Evolutionary conservation across 2,888 invertebrate genomes (phyloP).

Genomic region (Eupithecia subumbrata): DNA sequence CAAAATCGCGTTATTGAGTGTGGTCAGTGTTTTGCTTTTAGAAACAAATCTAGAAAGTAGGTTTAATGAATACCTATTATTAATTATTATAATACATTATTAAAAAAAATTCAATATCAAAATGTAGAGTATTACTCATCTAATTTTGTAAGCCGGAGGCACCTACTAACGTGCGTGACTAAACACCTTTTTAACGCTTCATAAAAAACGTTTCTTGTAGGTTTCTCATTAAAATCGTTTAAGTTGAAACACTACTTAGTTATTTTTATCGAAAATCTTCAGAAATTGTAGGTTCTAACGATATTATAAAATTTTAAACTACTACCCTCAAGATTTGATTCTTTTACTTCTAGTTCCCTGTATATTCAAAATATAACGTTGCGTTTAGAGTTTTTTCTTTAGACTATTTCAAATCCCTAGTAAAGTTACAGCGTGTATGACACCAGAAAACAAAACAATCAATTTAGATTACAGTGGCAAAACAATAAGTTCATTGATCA

Average conservation of each 20-base stretch:
- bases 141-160: not conserved
- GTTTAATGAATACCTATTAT: not conserved
- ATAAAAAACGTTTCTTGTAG: not conserved
- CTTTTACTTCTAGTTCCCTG: not conserved
- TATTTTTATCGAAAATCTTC: not conserved
- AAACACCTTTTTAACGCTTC: not conserved
- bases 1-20: slow-evolving; percentile 57
- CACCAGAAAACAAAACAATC: not conserved
- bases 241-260: not conserved
- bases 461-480: not conserved
- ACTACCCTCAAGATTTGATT: not conserved
- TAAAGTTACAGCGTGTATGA: not conserved
- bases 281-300: not conserved
- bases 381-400: not conserved
- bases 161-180: slow-evolving; percentile 1
- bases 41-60: not conserved
- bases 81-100: not conserved
- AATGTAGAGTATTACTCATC: not conserved
- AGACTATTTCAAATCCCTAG: not conserved
- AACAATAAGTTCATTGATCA: not conserved
- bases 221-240: not conserved
- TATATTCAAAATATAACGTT: not conserved
- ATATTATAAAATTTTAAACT: not conserved
- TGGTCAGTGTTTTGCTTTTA: slow-evolving; percentile 60
- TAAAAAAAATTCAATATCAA: too few relatives aligned